phyloP scores from a whole-genome alignment of 2,113 vertebrate genomes.

The Amblyopsis rosae region DNA sequence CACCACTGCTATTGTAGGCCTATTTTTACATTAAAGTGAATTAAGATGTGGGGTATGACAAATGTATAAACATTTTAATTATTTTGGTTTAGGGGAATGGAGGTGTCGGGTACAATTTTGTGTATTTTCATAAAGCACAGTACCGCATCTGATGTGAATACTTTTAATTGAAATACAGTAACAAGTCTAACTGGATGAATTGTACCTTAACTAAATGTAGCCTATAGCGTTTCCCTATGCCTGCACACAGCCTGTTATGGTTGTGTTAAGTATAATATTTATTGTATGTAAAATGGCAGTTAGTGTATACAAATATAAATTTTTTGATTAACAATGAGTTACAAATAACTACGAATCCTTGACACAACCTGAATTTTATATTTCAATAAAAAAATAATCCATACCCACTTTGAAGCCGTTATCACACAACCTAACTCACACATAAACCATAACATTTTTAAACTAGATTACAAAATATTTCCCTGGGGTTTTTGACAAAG shows the following conservation, averaged over 20 bases:
- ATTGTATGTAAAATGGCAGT: constrained; percentile 36
- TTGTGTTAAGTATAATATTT: constrained; percentile 30
- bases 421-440: not conserved
- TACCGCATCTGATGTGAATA: no score
- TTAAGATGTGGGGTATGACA: constrained; percentile 1
- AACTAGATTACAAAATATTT: not conserved
- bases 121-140: no score
- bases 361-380: not conserved
- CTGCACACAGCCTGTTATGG: not conserved
- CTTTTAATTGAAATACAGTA: no score
- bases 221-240: not conserved
- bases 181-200: no score
- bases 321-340: constrained; percentile 37
- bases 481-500: no score
- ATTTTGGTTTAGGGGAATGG: no score
- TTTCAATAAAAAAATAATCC: not conserved
- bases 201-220: no score
- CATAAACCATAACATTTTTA: constrained; percentile 13
- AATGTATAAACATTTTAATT: not conserved
- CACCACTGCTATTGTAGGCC: not conserved
- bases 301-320: constrained; percentile 2
- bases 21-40: not conserved
- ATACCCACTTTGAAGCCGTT: not conserved
- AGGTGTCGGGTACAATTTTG: no score
- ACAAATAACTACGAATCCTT: not conserved